Base-by-base conservation (phyloP, 2,113 vertebrate species). In the Gnathonemus echidnorhynchus region DNA sequence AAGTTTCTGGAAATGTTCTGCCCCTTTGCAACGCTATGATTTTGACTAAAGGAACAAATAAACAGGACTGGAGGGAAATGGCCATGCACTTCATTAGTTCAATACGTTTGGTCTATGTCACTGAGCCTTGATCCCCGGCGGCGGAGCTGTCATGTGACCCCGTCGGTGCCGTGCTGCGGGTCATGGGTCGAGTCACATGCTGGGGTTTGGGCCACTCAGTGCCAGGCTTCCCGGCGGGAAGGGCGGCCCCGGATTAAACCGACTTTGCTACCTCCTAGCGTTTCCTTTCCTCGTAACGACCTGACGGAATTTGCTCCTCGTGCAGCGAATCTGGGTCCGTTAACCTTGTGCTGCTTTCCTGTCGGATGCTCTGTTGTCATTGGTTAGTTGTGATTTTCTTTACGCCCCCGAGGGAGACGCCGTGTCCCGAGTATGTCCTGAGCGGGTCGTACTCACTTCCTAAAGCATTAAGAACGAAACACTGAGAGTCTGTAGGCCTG, bases 181-280 rank as follows among this genome's bases (percentile, higher is more conserved):
- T 94, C 93, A 95, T 42, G 88, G 90, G 62, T 94, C 91, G 86
- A 89, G 91, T 95, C 94, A 95, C 92, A 91, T 90, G 92, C 93
- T 92, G 92, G 87, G n/a, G 7, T 48, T 11, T 48, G 39, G 83
- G 83, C 45, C 42, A 1, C 9, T 48, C 45, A n/a, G 19, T 85
- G 83, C 13, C 45, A 48, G 80, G 45, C 80, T 89, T 52, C 42
- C 19, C 4, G 1, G 6, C 3, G 45, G 50, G 48, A 49, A n/a
- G 39, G 83, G 11, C 6, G 86, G 50, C 24, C 21, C 50, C 6
- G 39, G 39, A n/a, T 85, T 48, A 85, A 19, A 21, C 21, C 83
- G 8, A 13, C 21, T 24, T 53, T 27, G 24, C 50, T 7, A 35
- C 86, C 27, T 19, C 24, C 49, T 31, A 9, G 42, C 6, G 19